Evolutionary conservation across 2,888 invertebrate genomes (phyloP).

Genomic region (Keiferia lycopersicella): DNA sequence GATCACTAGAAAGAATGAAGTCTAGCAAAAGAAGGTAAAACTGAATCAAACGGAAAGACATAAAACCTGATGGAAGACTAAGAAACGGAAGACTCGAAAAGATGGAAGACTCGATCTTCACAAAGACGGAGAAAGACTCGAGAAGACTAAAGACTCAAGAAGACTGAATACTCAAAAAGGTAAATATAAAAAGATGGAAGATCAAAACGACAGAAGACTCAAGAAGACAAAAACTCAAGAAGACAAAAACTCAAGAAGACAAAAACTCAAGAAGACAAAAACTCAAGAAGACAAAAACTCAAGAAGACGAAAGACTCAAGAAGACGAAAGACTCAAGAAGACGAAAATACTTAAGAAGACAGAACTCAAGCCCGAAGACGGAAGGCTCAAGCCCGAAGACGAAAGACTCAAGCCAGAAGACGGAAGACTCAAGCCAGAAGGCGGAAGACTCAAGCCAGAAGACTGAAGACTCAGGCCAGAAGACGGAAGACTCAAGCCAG

Average conservation of each 20-base stretch:
- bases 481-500: background rate
- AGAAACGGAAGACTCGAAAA: slow-evolving; percentile 25
- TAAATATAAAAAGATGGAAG: background rate
- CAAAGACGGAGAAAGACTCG: slow-evolving; percentile 12
- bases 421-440: background rate
- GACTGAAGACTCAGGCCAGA: background rate
- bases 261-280: slow-evolving; percentile 11
- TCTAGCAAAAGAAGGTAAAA: slow-evolving; percentile 18
- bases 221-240: slow-evolving; percentile 5
- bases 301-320: slow-evolving; percentile 23
- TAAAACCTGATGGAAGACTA: no score
- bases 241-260: slow-evolving; percentile 8
- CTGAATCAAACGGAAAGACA: no score
- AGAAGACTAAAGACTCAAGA: slow-evolving; percentile 22
- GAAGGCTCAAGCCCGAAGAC: background rate
- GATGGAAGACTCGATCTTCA: slow-evolving; percentile 2
- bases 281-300: slow-evolving; percentile 18
- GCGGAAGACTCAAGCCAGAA: slow-evolving; percentile 21
- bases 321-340: slow-evolving; percentile 18
- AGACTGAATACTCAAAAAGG: slow-evolving; percentile 21
- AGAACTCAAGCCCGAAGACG: background rate
- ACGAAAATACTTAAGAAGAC: background rate
- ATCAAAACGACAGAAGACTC: slow-evolving; percentile 18
- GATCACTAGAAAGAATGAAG: slow-evolving; percentile 10
- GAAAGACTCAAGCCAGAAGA: background rate